Evolutionary conservation across 1,140 invertebrate species (phyloP).

Genomic region (Lordiphosa stackelbergi): DNA sequence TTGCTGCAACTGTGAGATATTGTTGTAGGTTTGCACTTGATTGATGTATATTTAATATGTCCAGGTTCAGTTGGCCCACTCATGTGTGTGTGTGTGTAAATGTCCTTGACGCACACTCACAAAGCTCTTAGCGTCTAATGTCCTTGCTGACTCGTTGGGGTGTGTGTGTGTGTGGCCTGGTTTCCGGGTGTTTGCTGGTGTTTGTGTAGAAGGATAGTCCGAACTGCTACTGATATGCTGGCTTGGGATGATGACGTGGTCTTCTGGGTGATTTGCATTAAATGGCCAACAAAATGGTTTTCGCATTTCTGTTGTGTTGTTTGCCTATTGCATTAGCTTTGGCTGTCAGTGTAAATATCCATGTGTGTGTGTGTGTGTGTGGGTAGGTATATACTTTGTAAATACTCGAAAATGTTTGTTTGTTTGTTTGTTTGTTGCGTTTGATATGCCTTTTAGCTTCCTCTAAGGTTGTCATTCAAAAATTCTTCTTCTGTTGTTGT

Average conservation of each 20-base stretch:
- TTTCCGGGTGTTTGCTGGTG: conserved; percentile 21
- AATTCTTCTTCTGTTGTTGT: neutral
- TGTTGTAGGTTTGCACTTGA: conserved; percentile 38
- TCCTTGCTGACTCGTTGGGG: conserved; percentile 22
- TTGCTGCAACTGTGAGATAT: conserved; percentile 29
- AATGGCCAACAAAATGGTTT: neutral
- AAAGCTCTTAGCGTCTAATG: conserved; percentile 10
- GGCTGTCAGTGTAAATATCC: conserved; percentile 15
- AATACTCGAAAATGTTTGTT: conserved; percentile 37
- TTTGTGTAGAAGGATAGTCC: conserved; percentile 5
- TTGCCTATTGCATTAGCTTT: neutral
- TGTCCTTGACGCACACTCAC: conserved; percentile 40
- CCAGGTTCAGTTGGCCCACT: conserved; percentile 8
- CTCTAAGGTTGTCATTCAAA: too few species aligned
- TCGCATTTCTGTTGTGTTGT: conserved; percentile 5
- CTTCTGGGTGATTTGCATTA: neutral
- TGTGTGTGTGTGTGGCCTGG: conserved; percentile 25
- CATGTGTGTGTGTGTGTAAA: conserved; percentile 16
- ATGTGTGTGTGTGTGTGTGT: conserved; percentile 1
- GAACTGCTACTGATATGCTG: too few species aligned
- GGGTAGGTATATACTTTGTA: conserved; percentile 13
- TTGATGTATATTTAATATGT: conserved; percentile 55
- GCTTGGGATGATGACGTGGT: too few species aligned
- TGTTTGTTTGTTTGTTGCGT: conserved; percentile 7
- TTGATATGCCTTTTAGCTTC: conserved; percentile 5